Evolutionary conservation across 2,797 vertebrate genomes (phyloP).

Genomic region (Margarornis squamiger): DNA sequence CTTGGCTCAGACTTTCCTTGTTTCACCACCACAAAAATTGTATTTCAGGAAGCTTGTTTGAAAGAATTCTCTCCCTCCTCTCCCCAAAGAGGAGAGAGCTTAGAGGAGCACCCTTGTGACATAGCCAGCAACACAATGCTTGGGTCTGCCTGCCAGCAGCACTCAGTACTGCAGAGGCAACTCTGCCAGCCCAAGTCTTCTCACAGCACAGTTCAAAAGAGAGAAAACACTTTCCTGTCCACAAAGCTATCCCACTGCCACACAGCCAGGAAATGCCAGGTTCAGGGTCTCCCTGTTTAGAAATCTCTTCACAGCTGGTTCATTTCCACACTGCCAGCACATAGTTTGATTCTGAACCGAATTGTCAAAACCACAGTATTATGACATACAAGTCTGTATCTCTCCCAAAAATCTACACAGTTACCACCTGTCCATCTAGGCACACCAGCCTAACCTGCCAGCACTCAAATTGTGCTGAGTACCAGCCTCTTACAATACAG

Average conservation of each 20-base stretch:
- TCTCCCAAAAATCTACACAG: neutral
- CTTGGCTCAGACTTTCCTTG: neutral
- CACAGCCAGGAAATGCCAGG: neutral
- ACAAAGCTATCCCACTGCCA: conserved; percentile 64
- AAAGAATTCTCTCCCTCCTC: neutral
- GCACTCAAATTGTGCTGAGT: neutral
- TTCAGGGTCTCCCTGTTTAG: neutral
- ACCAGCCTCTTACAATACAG: neutral
- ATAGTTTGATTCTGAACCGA: neutral
- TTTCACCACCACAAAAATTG: neutral
- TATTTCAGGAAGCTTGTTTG: neutral
- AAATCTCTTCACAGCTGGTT: neutral
- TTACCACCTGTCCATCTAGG: neutral
- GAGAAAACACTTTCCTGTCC: conserved; percentile 47
- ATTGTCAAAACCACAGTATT: neutral
- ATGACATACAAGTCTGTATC: neutral
- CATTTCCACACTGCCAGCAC: neutral
- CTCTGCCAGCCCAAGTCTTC: conserved; percentile 9
- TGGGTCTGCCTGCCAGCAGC: neutral
- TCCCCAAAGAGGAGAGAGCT: neutral
- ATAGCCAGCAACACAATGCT: neutral
- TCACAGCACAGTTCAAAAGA: neutral
- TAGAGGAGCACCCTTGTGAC: neutral
- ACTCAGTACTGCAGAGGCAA: neutral
- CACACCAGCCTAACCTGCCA: neutral